Percentiles rank a stretch among this genome's conserved stretches.
phyloP scores from a whole-genome alignment of 2,888 invertebrate species.

The Pegoplata infirma region DNA sequence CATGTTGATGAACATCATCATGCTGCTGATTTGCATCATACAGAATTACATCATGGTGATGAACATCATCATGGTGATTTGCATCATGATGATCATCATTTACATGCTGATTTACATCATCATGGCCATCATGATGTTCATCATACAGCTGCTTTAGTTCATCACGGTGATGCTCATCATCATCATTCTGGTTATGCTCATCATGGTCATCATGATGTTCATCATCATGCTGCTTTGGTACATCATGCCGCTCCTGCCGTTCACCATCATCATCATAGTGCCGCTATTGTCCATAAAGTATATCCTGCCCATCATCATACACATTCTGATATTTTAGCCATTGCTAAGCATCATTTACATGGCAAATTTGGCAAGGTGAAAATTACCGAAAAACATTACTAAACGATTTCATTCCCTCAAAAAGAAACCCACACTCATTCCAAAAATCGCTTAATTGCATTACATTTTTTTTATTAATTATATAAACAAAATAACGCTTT shows the following conservation, averaged over 20 bases:
- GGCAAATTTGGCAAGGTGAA: slow-evolving; percentile 75
- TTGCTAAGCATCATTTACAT: slow-evolving; percentile 74
- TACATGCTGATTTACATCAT: slow-evolving; percentile 47
- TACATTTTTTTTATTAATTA: slow-evolving; percentile 4
- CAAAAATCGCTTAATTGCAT: slow-evolving; percentile 19
- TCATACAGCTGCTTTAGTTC: slow-evolving; percentile 62
- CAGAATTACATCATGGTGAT: slow-evolving; percentile 66
- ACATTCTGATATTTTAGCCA: slow-evolving; percentile 70
- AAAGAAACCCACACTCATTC: slow-evolving; percentile 17
- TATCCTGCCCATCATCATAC: slow-evolving; percentile 70
- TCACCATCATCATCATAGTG: slow-evolving; percentile 66
- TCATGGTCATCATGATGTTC: slow-evolving; percentile 33
- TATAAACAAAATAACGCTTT: slow-evolving; percentile 40
- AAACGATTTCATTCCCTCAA: slow-evolving; percentile 69
- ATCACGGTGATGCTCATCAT: slow-evolving; percentile 51
- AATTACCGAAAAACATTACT: slow-evolving; percentile 76
- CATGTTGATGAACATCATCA: slow-evolving; percentile 71
- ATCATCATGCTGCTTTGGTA: slow-evolving; percentile 67
- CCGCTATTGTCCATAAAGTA: slow-evolving; percentile 69
- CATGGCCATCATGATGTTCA: slow-evolving; percentile 64
- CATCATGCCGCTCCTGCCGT: slow-evolving; percentile 64
- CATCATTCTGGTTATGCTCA: slow-evolving; percentile 46
- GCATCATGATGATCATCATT: slow-evolving; percentile 58
- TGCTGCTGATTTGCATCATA: slow-evolving; percentile 67
- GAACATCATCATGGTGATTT: slow-evolving; percentile 60